phyloP scores from a whole-genome alignment of 2,113 vertebrate genomes.

The Hassar affinis region DNA sequence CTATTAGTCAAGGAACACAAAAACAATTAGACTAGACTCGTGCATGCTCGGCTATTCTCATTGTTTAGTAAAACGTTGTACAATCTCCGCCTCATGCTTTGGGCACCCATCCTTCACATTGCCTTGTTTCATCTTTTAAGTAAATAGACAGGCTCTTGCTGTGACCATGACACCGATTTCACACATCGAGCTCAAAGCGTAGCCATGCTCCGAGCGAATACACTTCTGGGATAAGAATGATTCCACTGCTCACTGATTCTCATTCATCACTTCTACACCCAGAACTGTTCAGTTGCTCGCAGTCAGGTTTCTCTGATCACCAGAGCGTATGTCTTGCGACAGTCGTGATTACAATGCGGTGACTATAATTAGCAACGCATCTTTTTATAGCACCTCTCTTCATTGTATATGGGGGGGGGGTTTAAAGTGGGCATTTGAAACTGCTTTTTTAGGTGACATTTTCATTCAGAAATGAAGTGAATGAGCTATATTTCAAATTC shows the following conservation, averaged over 20 bases:
- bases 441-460: not conserved
- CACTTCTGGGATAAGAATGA: not conserved
- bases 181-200: not conserved
- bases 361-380: not conserved
- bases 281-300: not conserved
- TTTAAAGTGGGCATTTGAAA: not conserved
- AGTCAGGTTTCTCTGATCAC: not conserved
- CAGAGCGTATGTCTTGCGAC: not conserved
- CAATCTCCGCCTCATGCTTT: not conserved
- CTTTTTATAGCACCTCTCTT: constrained; percentile 2
- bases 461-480: not conserved
- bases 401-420: not conserved
- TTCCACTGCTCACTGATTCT: not conserved
- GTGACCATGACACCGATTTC: not conserved
- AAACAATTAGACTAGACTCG: not conserved
- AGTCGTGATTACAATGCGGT: not conserved
- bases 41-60: not conserved
- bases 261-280: constrained; percentile 13
- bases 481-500: not conserved
- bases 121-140: not conserved
- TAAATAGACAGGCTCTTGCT: not conserved
- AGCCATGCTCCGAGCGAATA: not conserved
- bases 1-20: not conserved
- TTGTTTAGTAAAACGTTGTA: not conserved
- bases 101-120: not conserved